Conservation (phyloP, 2,113 vertebrate species). For the Notarius lentiginosus region DNA sequence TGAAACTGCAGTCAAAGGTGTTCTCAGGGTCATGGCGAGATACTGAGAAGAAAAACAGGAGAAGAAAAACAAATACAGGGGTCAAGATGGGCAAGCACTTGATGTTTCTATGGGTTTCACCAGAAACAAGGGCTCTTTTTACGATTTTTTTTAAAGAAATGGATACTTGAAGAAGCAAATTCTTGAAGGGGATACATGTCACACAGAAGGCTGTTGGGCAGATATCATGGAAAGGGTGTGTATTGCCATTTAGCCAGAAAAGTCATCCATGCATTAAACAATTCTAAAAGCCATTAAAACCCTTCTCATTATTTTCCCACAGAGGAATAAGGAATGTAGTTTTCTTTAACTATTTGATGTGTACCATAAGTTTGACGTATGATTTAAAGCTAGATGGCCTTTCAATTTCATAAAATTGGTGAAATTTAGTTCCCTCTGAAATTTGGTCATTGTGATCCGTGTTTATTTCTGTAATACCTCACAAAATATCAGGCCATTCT, state of each 20-base stretch:
- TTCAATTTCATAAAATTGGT: too few species aligned
- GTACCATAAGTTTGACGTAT: background rate
- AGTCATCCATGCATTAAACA: background rate
- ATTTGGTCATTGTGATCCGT: too few species aligned
- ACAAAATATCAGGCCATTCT: too few species aligned
- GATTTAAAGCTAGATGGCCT: background rate
- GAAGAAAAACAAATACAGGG: conserved; percentile 44
- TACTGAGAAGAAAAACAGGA: conserved; percentile 70
- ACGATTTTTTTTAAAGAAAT: background rate
- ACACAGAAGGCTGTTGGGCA: background rate
- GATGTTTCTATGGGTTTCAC: conserved; percentile 6
- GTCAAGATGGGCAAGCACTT: conserved; percentile 56
- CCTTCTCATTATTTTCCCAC: background rate
- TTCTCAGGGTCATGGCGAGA: conserved; percentile 94
- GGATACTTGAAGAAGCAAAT: background rate
- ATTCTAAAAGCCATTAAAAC: conserved; percentile 7
- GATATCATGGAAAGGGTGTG: background rate
- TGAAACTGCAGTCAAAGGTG: conserved; percentile 95
- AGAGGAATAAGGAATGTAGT: background rate
- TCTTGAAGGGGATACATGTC: background rate
- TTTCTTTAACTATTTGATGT: background rate
- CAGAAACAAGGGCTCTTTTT: conserved; percentile 20
- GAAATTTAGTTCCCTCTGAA: too few species aligned
- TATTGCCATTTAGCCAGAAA: background rate
- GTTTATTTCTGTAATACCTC: too few species aligned